Evolutionary conservation across 2,888 invertebrate species (phyloP).

Genomic region (Drosophila atripex): DNA sequence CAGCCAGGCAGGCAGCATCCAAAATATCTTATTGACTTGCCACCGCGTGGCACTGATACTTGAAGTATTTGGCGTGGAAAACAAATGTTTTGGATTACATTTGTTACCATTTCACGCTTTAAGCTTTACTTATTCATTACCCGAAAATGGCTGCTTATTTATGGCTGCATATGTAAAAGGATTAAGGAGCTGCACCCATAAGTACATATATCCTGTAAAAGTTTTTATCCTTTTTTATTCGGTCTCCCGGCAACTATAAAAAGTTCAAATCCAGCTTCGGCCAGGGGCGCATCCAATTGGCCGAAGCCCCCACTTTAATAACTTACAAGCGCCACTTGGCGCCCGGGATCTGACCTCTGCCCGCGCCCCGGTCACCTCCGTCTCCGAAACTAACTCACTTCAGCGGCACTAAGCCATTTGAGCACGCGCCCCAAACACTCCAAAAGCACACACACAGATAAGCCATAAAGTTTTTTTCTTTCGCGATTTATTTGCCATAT

Average conservation of each 20-base stretch:
- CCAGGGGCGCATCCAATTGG: constrained; percentile 61
- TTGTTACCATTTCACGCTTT: not conserved
- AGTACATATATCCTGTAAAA: constrained; percentile 6
- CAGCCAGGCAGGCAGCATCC: not conserved
- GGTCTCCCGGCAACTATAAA: constrained; percentile 31
- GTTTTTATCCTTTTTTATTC: constrained; percentile 21
- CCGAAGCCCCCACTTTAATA: constrained; percentile 64
- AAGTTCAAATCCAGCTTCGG: constrained; percentile 31
- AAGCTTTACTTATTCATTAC: constrained; percentile 5
- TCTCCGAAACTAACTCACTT: constrained; percentile 8
- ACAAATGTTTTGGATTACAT: constrained; percentile 3
- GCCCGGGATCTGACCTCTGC: not conserved
- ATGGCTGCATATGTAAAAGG: constrained; percentile 35
- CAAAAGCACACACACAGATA: constrained; percentile 55
- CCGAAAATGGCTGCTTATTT: constrained; percentile 28
- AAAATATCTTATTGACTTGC: constrained; percentile 36
- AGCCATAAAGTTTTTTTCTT: constrained; percentile 68
- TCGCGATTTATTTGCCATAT: constrained; percentile 77
- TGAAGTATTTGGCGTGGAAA: constrained; percentile 7
- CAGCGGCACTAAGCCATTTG: constrained; percentile 58
- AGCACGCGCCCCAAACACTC: constrained; percentile 63
- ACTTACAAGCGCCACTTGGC: constrained; percentile 73
- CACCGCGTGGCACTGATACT: constrained; percentile 10
- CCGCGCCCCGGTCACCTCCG: constrained; percentile 2
- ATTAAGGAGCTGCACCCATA: constrained; percentile 15